Conservation (phyloP, 2,888 invertebrate genomes). For the Myathropa florea region DNA sequence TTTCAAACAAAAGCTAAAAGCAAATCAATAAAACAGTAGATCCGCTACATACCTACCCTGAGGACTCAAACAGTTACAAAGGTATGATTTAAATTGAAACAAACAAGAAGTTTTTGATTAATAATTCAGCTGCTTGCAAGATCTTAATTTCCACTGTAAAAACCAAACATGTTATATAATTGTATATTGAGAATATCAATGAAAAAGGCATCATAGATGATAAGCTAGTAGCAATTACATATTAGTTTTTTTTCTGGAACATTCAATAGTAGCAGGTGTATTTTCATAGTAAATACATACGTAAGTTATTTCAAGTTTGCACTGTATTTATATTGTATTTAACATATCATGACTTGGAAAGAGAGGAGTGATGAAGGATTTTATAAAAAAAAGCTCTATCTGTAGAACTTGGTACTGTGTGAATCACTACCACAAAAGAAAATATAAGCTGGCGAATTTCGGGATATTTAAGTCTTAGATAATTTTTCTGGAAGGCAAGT, state of each 20-base stretch:
- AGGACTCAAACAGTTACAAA: neutral
- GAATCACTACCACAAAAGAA: too few relatives aligned
- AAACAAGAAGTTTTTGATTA: neutral
- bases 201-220: neutral
- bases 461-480: too few relatives aligned
- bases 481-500: too few relatives aligned
- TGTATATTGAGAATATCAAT: neutral
- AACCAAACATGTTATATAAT: neutral
- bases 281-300: neutral
- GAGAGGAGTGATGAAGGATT: too few relatives aligned
- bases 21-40: neutral
- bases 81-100: neutral
- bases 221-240: neutral
- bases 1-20: neutral
- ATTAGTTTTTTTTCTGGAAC: conserved; percentile 21
- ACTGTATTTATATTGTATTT: too few relatives aligned
- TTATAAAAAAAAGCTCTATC: too few relatives aligned
- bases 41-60: neutral
- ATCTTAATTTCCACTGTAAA: neutral
- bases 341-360: neutral
- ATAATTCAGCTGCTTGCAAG: neutral
- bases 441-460: too few relatives aligned
- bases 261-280: conserved; percentile 12
- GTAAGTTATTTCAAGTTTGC: too few relatives aligned
- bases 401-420: too few relatives aligned